Conservation (phyloP, 2,888 invertebrate species). For the Sclerodermus sp. region DNA sequence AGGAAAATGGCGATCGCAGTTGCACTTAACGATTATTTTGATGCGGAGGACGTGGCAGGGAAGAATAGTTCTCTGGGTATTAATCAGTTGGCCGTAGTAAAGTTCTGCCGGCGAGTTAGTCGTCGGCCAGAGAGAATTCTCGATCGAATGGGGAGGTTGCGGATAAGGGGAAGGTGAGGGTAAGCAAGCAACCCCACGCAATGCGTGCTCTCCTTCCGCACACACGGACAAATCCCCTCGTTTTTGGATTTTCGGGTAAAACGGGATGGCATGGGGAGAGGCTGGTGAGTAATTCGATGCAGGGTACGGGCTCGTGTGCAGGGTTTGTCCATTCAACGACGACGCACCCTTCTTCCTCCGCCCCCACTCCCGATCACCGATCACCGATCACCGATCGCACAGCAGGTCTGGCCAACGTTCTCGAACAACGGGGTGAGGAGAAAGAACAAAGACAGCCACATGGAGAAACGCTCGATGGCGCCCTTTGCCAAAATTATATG, state of each 20-base stretch:
- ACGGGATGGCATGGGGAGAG: conserved; percentile 26
- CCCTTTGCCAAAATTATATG: too few relatives aligned
- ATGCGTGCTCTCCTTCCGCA: conserved; percentile 29
- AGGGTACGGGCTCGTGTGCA: conserved; percentile 31
- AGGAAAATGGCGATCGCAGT: too few relatives aligned
- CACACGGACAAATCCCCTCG: conserved; percentile 46
- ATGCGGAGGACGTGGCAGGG: too few relatives aligned
- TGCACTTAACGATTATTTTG: too few relatives aligned
- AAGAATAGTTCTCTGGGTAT: neutral
- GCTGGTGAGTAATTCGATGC: conserved; percentile 42
- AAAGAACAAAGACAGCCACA: conserved; percentile 1
- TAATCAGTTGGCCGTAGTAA: conserved; percentile 1
- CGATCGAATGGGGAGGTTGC: neutral
- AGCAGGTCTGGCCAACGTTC: conserved; percentile 38
- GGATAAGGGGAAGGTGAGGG: conserved; percentile 3
- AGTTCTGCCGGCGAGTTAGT: too few relatives aligned
- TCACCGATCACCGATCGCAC: conserved; percentile 20
- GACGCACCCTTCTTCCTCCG: conserved; percentile 20
- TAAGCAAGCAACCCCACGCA: conserved; percentile 33
- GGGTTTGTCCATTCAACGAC: conserved; percentile 24
- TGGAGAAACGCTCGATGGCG: too few relatives aligned
- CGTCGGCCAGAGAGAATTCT: too few relatives aligned
- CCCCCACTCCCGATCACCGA: conserved; percentile 31
- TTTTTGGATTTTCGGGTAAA: conserved; percentile 50
- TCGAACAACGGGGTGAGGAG: conserved; percentile 28